Conservation (phyloP, 1,140 invertebrate genomes). For the Parasteatoda tepidariorum region DNA sequence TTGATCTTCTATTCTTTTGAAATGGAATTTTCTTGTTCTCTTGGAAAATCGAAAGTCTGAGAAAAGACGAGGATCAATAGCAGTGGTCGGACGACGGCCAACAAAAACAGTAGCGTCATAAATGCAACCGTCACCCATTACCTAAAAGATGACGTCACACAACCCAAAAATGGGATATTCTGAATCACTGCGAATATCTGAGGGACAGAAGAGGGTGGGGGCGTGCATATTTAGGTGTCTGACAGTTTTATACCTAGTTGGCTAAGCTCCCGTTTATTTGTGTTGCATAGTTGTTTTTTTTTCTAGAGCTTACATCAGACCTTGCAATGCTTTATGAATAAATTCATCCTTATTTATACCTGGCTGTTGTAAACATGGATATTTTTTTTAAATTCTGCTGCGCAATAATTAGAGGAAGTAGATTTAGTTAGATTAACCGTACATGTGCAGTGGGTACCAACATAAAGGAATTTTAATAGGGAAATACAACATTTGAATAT, state of each 20-base stretch:
- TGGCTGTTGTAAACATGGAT: no score
- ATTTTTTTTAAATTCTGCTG: no score
- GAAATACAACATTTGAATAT: no score
- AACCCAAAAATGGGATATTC: background rate
- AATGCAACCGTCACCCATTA: constrained; percentile 10
- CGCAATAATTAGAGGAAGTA: no score
- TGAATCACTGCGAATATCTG: background rate
- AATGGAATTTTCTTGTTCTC: constrained; percentile 31
- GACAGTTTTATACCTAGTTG: background rate
- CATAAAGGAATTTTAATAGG: no score
- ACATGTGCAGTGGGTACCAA: no score
- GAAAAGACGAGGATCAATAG: constrained; percentile 12
- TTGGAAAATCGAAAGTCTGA: background rate
- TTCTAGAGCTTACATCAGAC: no score
- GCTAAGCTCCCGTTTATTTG: no score
- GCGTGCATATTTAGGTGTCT: background rate
- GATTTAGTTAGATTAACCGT: no score
- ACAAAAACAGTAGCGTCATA: constrained; percentile 19
- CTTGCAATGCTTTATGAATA: no score
- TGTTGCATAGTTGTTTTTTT: no score
- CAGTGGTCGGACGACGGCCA: constrained; percentile 3
- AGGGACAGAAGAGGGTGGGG: background rate
- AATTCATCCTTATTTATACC: no score
- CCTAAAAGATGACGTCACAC: constrained; percentile 4
- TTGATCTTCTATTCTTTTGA: background rate